Evolutionary conservation across 2,888 invertebrate species (phyloP).

Genomic region (Cyrtodaria siliqua): DNA sequence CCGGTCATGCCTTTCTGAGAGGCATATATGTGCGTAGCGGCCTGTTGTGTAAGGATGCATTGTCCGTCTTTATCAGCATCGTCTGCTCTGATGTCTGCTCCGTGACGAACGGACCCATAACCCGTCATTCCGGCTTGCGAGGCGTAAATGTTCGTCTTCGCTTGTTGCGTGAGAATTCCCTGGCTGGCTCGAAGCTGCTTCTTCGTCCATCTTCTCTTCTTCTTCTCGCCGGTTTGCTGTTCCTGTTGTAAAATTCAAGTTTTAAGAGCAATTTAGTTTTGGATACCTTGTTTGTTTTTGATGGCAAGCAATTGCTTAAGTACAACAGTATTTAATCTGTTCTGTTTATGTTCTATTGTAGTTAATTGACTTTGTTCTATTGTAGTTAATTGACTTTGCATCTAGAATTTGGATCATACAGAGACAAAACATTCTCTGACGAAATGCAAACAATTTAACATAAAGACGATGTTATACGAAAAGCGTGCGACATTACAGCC

Average conservation of each 20-base stretch:
- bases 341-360: too few relatives aligned
- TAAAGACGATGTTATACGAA: neutral
- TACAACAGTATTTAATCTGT: too few relatives aligned
- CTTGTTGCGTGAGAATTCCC: conserved; percentile 70
- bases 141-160: conserved; percentile 84
- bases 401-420: conserved; percentile 1
- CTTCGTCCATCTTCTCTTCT: conserved; percentile 56
- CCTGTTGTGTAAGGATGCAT: conserved; percentile 81
- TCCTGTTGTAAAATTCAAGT: conserved; percentile 26
- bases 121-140: conserved; percentile 83
- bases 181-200: conserved; percentile 56
- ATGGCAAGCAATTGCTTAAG: neutral
- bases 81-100: conserved; percentile 84
- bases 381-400: neutral
- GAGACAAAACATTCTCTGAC: neutral
- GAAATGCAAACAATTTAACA: neutral
- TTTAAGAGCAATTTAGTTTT: neutral
- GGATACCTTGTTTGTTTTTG: neutral
- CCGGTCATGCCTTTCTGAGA: conserved; percentile 82
- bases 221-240: conserved; percentile 55
- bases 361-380: neutral
- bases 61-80: conserved; percentile 79
- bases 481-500: neutral
- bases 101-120: conserved; percentile 79
- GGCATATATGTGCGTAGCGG: conserved; percentile 84